Evolutionary conservation across 1,140 invertebrate species (phyloP), one percentile per base, ranked within the genome.

Genomic region (Penaeus indicus): DNA sequence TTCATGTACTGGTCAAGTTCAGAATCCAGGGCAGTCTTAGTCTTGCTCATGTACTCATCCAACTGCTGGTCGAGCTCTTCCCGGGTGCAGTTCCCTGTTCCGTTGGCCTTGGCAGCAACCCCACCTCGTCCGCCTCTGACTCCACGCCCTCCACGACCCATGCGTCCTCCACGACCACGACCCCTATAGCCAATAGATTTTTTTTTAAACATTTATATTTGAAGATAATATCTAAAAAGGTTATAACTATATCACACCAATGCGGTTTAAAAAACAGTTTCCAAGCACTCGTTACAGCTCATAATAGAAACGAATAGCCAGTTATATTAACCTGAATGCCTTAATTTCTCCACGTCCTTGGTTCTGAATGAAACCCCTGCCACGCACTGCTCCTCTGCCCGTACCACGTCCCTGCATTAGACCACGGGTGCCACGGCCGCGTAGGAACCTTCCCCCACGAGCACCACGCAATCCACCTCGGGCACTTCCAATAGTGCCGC

Each of bases 21-120:
- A 21, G 78, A 69, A 77, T 88, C 86, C 8, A 88, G 69, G 32
- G 67, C 86, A 67, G 19, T 88, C 69, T 88, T 88, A 19, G 81
- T 83, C 38, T 88, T 88, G 81, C 86, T 88, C 86, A 88, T 88
- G 81, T 88, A 88, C 69, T 88, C 86, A 27, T 88, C 86, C 54
- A 88, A 81, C 69, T 88, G 86, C 69, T 88, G 86, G 27, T 88
- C 86, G 2, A 88, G 72, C 72, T 88, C 67, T 22, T 88, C 86
- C 8, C 86, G 86, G 27, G 86, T 88, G 42, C 42, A 60, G 54
- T 60, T 82, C 42, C 54, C 54, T 16, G 16, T 0, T 54, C 54
- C 79, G 7, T 60, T 54, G 27, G 75, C 64, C 10, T 72, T 32
- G 8, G 25, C 22, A 22, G 11, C 67, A 19, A 32, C 38, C 3